These are phyloP conservation scores for Artemia franciscana DNA, from an alignment of 1,140 invertebrate species.

Conservation along the genomic window DNA sequence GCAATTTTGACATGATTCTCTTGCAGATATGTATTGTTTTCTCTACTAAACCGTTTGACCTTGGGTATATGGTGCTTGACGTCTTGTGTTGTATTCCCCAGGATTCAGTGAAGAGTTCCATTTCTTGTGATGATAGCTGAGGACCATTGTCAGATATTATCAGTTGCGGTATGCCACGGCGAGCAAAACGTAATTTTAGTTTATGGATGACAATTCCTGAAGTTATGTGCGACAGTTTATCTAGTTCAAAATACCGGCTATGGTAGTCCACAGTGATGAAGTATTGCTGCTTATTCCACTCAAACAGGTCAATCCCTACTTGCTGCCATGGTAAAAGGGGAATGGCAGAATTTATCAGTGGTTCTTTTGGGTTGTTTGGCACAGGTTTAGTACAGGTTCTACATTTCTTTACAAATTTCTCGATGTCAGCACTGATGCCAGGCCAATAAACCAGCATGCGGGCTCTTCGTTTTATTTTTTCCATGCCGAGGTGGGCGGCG, in stretches of 20 bases:
- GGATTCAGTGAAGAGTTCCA: not conserved
- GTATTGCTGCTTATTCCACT: no score
- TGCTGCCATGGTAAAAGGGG: not conserved
- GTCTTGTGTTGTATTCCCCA: not conserved
- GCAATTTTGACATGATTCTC: no score
- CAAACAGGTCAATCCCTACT: no score
- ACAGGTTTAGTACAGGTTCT: not conserved
- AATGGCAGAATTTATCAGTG: not conserved
- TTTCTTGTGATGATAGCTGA: not conserved
- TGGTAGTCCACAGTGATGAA: no score
- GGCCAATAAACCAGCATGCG: not conserved
- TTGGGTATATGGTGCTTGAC: not conserved
- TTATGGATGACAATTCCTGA: no score
- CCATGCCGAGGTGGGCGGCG: not conserved
- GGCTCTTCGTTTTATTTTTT: not conserved
- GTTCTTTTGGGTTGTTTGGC: not conserved
- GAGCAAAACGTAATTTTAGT: no score
- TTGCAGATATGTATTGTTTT: no score
- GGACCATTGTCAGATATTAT: not conserved
- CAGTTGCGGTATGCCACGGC: not conserved
- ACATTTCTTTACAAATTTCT: not conserved
- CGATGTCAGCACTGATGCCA: not conserved
- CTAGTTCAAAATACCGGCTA: no score
- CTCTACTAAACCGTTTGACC: not conserved
- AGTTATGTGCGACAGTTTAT: no score